phyloP scores from a whole-genome alignment of 2,888 invertebrate genomes.

The Notocelia uddmanniana region DNA sequence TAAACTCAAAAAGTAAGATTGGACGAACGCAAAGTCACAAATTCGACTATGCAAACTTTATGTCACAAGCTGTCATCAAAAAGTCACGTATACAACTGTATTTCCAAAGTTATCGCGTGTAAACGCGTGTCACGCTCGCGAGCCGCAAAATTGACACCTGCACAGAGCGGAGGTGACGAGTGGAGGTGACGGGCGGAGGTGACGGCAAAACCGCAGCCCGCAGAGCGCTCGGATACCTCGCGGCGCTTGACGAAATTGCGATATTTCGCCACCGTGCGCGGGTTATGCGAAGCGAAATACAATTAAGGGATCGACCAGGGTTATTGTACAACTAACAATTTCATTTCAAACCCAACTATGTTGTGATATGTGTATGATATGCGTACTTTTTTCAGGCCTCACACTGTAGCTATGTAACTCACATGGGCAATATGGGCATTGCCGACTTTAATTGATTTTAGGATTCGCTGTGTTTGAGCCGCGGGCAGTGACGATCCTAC shows the following conservation, averaged over 20 bases:
- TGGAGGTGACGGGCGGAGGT: slow-evolving; percentile 13
- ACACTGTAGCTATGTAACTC: too few species aligned
- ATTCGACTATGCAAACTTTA: not conserved
- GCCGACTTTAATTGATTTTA: too few species aligned
- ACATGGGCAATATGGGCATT: too few species aligned
- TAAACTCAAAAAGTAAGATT: not conserved
- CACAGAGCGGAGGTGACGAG: slow-evolving; percentile 8
- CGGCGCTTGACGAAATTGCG: slow-evolving; percentile 13
- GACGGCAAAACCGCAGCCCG: slow-evolving; percentile 5
- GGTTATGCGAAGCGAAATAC: not conserved
- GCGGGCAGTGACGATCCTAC: too few species aligned
- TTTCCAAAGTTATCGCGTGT: slow-evolving; percentile 6
- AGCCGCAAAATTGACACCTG: slow-evolving; percentile 21
- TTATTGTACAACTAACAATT: not conserved
- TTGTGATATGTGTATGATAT: too few species aligned
- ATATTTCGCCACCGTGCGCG: not conserved
- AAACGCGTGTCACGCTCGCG: slow-evolving; percentile 2
- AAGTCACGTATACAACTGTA: not conserved
- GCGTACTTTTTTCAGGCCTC: too few species aligned
- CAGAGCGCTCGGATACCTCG: slow-evolving; percentile 10
- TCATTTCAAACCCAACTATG: too few species aligned
- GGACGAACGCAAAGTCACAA: too few species aligned
- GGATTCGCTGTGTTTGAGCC: too few species aligned
- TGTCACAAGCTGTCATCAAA: not conserved
- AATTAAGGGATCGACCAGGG: not conserved